Conservation (phyloP, 2,888 invertebrate genomes). For the Dinocampus coccinellae region DNA sequence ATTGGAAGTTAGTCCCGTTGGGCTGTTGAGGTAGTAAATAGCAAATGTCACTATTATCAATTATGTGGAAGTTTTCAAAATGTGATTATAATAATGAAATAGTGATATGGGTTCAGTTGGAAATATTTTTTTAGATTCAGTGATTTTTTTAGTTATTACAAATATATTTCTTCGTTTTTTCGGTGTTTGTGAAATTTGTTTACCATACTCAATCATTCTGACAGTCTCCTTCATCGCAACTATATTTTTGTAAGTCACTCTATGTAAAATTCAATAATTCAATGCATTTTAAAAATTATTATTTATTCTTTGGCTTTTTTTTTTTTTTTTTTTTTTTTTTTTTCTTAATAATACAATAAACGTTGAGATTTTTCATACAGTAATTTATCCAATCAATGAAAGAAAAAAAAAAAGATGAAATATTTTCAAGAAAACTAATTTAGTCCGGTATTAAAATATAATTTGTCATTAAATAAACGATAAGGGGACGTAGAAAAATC, state of each 20-base stretch:
- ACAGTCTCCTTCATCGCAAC: conserved; percentile 55
- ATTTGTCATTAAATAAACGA: too few relatives aligned
- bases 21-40: conserved; percentile 8
- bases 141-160: conserved; percentile 52
- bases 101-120: conserved; percentile 60
- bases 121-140: conserved; percentile 51
- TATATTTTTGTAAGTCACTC: conserved; percentile 55
- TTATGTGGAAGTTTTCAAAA: conserved; percentile 21
- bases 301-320: too few relatives aligned
- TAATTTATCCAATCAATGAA: too few relatives aligned
- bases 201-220: conserved; percentile 60
- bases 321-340: too few relatives aligned
- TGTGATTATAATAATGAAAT: neutral
- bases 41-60: conserved; percentile 41
- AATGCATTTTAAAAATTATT: too few relatives aligned
- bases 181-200: conserved; percentile 56
- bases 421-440: too few relatives aligned
- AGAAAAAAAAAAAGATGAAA: too few relatives aligned
- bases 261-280: neutral
- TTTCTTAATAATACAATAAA: too few relatives aligned
- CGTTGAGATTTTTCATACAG: too few relatives aligned
- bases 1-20: conserved; percentile 25
- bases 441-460: too few relatives aligned
- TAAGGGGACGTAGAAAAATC: too few relatives aligned
- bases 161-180: conserved; percentile 54